Evolutionary conservation across 2,113 vertebrate genomes (phyloP).

Genomic region (Oreochromis spilurus): DNA sequence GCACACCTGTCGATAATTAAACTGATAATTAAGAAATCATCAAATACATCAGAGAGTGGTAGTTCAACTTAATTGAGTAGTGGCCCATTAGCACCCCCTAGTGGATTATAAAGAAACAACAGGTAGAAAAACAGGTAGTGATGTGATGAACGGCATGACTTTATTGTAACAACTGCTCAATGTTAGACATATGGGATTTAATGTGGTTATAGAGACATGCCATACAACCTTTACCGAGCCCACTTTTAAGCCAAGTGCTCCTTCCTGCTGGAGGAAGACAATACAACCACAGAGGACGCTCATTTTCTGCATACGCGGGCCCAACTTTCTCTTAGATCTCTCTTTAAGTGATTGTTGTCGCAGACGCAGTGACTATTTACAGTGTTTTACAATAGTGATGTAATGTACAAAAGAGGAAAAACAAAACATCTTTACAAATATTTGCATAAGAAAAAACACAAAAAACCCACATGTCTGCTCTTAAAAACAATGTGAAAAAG

Average conservation of each 20-base stretch:
- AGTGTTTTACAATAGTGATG: slow-evolving; percentile 70
- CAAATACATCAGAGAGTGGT: neutral
- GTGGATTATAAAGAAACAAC: neutral
- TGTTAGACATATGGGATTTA: slow-evolving; percentile 68
- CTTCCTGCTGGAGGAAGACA: slow-evolving; percentile 52
- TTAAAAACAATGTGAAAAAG: slow-evolving; percentile 48
- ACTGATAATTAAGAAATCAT: neutral
- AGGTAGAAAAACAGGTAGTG: neutral
- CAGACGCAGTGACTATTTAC: slow-evolving; percentile 75
- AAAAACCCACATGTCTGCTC: slow-evolving; percentile 25
- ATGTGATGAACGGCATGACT: slow-evolving; percentile 64
- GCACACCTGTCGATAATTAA: neutral
- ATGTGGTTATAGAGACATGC: slow-evolving; percentile 67
- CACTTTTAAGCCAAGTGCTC: slow-evolving; percentile 45
- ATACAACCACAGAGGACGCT: slow-evolving; percentile 16
- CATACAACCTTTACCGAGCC: slow-evolving; percentile 37
- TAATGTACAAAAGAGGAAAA: slow-evolving; percentile 74
- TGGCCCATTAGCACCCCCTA: neutral
- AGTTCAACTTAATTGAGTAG: neutral
- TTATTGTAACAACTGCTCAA: slow-evolving; percentile 71
- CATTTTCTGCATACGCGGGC: slow-evolving; percentile 43
- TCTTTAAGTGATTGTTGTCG: slow-evolving; percentile 74
- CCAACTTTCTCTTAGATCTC: slow-evolving; percentile 43
- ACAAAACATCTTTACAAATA: slow-evolving; percentile 70
- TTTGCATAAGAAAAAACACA: slow-evolving; percentile 67